Percentiles rank a stretch among this genome's conserved stretches.
Conservation (phyloP, 2,888 invertebrate species). For the Caenorhabditis parvicauda region DNA sequence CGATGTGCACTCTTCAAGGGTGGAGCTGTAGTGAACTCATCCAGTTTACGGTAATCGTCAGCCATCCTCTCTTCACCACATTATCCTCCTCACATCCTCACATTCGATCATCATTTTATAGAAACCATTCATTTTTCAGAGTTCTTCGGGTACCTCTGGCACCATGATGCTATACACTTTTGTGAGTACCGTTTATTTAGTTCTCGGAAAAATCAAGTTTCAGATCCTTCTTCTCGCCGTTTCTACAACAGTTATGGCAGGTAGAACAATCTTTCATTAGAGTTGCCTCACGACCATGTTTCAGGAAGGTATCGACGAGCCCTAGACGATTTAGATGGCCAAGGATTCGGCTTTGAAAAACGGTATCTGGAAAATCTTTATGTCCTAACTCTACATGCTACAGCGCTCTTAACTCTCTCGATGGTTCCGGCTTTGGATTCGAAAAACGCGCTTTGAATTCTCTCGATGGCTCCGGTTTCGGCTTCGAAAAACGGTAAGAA, state of each 20-base stretch:
- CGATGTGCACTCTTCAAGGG: too few species aligned
- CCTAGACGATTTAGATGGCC: too few species aligned
- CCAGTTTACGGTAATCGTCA: too few species aligned
- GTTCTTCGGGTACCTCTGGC: constrained; percentile 32
- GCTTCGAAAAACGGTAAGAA: constrained; percentile 15
- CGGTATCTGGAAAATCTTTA: not conserved
- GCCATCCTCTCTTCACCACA: constrained; percentile 1
- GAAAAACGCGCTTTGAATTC: constrained; percentile 39
- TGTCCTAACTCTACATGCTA: not conserved
- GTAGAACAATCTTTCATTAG: constrained; percentile 7
- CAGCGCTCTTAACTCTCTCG: constrained; percentile 16
- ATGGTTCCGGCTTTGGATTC: constrained; percentile 40
- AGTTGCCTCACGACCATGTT: constrained; percentile 12
- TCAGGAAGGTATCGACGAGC: constrained; percentile 26
- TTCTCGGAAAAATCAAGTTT: not conserved
- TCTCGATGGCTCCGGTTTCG: constrained; percentile 29
- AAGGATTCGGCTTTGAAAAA: not conserved
- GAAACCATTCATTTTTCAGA: constrained; percentile 17
- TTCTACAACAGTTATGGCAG: constrained; percentile 11
- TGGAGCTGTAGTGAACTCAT: too few species aligned
- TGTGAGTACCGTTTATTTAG: not conserved
- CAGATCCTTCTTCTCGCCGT: constrained; percentile 13
- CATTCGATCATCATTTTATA: not conserved
- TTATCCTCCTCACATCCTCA: not conserved
- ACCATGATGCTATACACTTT: constrained; percentile 23